phyloP scores from a whole-genome alignment of 2,888 invertebrate species.

The Eupithecia subfuscata region DNA sequence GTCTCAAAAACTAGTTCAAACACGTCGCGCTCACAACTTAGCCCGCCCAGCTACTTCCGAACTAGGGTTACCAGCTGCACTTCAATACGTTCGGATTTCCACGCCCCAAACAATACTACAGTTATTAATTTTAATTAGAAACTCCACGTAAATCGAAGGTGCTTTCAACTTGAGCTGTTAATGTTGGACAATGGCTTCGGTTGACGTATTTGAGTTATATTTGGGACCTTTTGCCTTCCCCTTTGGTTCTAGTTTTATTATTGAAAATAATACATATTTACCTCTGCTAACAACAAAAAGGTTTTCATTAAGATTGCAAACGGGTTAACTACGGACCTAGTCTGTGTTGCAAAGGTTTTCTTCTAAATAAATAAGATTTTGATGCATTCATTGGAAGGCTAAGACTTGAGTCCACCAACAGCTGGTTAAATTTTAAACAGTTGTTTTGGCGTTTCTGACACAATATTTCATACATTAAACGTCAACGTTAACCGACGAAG shows the following conservation, averaged over 20 bases:
- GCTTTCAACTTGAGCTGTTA: constrained; percentile 41
- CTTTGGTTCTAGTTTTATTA: neutral
- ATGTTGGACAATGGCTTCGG: constrained; percentile 13
- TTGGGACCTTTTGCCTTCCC: neutral
- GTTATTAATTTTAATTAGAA: constrained; percentile 51
- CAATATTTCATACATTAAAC: too few relatives aligned
- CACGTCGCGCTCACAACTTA: constrained; percentile 34
- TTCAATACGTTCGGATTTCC: constrained; percentile 62
- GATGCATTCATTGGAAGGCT: neutral
- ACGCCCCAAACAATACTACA: constrained; percentile 51
- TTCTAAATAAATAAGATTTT: neutral
- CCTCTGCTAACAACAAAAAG: neutral
- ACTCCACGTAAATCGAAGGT: constrained; percentile 40
- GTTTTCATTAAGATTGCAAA: too few relatives aligned
- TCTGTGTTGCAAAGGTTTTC: neutral
- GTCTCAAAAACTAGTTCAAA: neutral
- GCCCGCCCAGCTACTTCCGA: constrained; percentile 57
- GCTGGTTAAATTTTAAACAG: too few relatives aligned
- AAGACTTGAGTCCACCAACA: too few relatives aligned
- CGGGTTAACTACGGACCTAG: too few relatives aligned
- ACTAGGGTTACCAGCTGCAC: constrained; percentile 62
- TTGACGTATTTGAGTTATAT: constrained; percentile 16
- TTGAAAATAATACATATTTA: neutral
- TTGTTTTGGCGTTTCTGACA: too few relatives aligned
- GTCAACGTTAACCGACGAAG: too few relatives aligned